Conservation (phyloP, 2,888 invertebrate genomes). For the Megaustenia siamemsis region DNA sequence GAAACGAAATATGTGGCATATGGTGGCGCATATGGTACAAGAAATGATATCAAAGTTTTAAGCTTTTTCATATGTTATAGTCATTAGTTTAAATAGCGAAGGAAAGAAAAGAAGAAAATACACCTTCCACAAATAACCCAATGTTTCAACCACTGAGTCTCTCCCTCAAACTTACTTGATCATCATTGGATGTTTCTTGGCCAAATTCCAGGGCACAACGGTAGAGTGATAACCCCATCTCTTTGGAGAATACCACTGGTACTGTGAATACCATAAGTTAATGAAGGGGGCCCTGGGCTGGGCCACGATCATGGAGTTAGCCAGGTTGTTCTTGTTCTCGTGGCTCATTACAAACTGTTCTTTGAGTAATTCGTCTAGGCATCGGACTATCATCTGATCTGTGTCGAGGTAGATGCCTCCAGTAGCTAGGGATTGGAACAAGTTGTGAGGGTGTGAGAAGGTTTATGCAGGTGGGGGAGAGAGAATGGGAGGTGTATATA, state of each 20-base stretch:
- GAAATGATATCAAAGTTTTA: too few relatives aligned
- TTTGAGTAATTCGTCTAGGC: constrained; percentile 65
- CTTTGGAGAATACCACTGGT: constrained; percentile 62
- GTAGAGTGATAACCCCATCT: constrained; percentile 44
- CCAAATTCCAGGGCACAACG: constrained; percentile 29
- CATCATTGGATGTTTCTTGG: neutral
- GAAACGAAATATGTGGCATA: too few relatives aligned
- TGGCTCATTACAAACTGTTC: constrained; percentile 69
- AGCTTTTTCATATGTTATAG: too few relatives aligned
- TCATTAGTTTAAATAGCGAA: neutral
- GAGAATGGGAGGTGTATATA: neutral
- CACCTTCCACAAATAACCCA: too few relatives aligned
- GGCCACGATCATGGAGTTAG: constrained; percentile 72
- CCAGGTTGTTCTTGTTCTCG: constrained; percentile 65
- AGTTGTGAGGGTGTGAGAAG: neutral
- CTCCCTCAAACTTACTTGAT: constrained; percentile 31
- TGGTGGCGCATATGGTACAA: too few relatives aligned
- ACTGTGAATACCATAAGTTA: constrained; percentile 68
- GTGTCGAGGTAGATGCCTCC: constrained; percentile 77
- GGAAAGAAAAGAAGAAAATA: neutral
- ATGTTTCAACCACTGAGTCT: neutral
- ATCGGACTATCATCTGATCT: constrained; percentile 71
- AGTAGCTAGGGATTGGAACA: constrained; percentile 61
- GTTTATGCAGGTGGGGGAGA: too few relatives aligned
- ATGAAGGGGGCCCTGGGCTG: constrained; percentile 65